These are phyloP conservation scores for Fulica atra DNA, from an alignment of 2,113 vertebrate genomes.

Conservation along the genomic window DNA sequence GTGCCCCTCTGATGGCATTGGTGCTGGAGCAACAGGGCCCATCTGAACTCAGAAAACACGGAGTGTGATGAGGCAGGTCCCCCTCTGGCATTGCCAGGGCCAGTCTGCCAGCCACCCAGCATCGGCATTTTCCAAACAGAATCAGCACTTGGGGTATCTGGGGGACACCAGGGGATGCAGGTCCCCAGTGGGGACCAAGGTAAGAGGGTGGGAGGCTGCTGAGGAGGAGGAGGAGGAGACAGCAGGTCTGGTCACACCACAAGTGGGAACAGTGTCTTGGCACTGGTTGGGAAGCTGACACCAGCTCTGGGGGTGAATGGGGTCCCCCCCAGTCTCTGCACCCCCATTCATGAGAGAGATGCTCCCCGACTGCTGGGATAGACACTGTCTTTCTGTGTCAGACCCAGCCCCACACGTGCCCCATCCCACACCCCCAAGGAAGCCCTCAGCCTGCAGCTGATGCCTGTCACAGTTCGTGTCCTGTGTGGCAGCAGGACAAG, in stretches of 20 bases:
- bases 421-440: neutral
- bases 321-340: neutral
- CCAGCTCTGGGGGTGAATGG: neutral
- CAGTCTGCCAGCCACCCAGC: neutral
- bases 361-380: accelerated
- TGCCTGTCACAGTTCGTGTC: neutral
- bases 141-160: neutral
- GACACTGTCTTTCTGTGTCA: accelerated
- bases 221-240: neutral
- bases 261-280: accelerated
- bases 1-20: accelerated
- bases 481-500: neutral
- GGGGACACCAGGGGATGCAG: neutral
- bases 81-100: accelerated
- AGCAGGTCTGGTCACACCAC: neutral
- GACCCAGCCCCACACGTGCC: neutral
- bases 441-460: neutral
- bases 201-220: accelerated
- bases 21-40: neutral
- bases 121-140: neutral
- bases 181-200: neutral
- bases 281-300: neutral
- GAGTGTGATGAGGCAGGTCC: neutral
- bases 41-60: accelerated
- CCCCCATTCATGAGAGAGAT: neutral